Evolutionary conservation across 2,113 vertebrate species (phyloP), one percentile per base, ranked within the genome.

Genomic region (Sarotherodon lohbergeri): DNA sequence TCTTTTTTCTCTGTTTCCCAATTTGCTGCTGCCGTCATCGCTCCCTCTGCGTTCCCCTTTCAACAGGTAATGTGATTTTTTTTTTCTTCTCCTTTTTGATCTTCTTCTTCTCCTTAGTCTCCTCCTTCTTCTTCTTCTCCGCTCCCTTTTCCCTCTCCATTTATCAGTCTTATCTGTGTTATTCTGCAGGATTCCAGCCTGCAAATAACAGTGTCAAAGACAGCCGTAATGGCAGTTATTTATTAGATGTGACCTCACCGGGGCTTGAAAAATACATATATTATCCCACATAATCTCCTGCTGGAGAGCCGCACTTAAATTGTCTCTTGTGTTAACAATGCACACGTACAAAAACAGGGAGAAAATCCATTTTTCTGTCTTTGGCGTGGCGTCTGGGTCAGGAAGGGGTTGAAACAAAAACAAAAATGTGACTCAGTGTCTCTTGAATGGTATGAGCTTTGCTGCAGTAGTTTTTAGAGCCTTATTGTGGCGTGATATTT

Each of bases 41-140:
- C 79, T 82, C 81, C 81, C 82, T 90, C 82, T 22, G 66, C 5
- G 22, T 59, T 59, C 19, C 80, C 81, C 80, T 81, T 86, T 88
- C 81, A 92, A 93, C 93, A 96, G 95, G 94, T 96, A 95, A 94
- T 81, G 54, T 89, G 12, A 82, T 84, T 88, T 86, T 82, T 48
- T 66, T 19, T 5, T 13, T 55, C 3, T 68, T 16, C n/a, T 41
- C 14, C 27, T 32, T 32, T 10, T 61, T 61, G 4, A 2, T 4
- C 59, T 19, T 54, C 52, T 22, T 54, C 52, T 22, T 63, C 29
- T 63, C 5, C 29, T 61, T 61, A 1, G 2, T 61, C 57, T 66
- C 34, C 57, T 59, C 27, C 29, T 34, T 6, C 7, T 41, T 3
- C 59, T 29, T 27, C 71, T 76, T 6, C 57, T 41, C 48, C 0